Conservation (phyloP, 2,797 vertebrate genomes). For the Bradypodion ventrale region DNA sequence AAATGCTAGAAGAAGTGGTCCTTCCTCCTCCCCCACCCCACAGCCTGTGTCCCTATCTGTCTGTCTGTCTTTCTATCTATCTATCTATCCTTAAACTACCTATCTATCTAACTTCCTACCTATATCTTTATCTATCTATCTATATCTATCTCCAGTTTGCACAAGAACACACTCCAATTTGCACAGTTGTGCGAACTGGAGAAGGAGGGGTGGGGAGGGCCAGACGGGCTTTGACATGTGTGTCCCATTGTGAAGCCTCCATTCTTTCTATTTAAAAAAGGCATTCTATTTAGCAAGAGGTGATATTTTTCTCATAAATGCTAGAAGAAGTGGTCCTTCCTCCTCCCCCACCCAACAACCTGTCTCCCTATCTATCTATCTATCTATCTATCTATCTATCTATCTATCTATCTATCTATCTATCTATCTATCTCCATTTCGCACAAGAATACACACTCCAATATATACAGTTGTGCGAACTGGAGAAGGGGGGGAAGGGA, state of each 20-base stretch:
- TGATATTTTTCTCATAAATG: not conserved
- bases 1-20: not conserved
- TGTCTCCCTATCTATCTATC: too few relatives aligned
- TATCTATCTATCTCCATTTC: too few relatives aligned
- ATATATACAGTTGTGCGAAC: slow-evolving; percentile 39
- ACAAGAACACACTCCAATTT: too few relatives aligned
- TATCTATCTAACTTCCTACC: not conserved
- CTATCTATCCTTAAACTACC: not conserved
- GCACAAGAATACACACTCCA: too few relatives aligned
- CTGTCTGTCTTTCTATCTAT: too few relatives aligned
- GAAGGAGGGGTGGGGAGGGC: too few relatives aligned
- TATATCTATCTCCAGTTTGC: too few relatives aligned
- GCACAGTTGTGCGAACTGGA: slow-evolving; percentile 38
- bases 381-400: too few relatives aligned
- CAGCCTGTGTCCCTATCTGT: not conserved
- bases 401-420: not conserved
- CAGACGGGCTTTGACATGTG: too few relatives aligned
- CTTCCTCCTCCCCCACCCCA: not conserved
- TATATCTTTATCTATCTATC: not conserved
- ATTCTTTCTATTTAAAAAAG: too few relatives aligned
- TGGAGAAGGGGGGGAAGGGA: slow-evolving; percentile 35
- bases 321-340: not conserved
- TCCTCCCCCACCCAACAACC: not conserved
- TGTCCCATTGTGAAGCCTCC: too few relatives aligned
- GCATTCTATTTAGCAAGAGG: too few relatives aligned